Conservation (phyloP, 1,140 invertebrate species). For the Drosophila pectinifera region DNA sequence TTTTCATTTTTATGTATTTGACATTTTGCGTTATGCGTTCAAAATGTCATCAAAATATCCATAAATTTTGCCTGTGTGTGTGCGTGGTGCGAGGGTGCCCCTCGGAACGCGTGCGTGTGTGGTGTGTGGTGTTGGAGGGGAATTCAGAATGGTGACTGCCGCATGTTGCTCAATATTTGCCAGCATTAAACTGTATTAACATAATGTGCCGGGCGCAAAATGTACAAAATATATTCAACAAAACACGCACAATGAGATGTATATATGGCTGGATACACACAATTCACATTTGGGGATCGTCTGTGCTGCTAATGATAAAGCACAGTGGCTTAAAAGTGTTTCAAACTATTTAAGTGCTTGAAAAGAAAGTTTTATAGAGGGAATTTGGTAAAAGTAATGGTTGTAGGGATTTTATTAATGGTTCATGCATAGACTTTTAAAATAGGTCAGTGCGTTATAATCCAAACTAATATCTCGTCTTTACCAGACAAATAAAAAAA, state of each 20-base stretch:
- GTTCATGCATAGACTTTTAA: too few relatives aligned
- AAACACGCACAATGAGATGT: constrained; percentile 21
- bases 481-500: too few relatives aligned
- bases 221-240: constrained; percentile 26
- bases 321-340: constrained; percentile 38
- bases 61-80: constrained; percentile 46
- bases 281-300: constrained; percentile 10
- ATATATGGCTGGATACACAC: constrained; percentile 29
- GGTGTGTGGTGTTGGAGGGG: constrained; percentile 13
- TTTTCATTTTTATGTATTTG: constrained; percentile 76
- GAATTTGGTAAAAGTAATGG: too few relatives aligned
- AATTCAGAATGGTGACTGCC: constrained; percentile 38
- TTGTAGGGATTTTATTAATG: too few relatives aligned
- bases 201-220: constrained; percentile 71
- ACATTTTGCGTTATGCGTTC: constrained; percentile 73
- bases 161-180: constrained; percentile 73
- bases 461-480: neutral
- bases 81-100: constrained; percentile 10
- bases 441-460: neutral
- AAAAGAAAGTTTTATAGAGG: neutral
- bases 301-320: constrained; percentile 26
- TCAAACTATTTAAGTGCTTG: neutral
- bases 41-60: constrained; percentile 77
- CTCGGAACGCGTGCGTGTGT: constrained; percentile 17
- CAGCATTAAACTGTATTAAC: constrained; percentile 76